Base-by-base conservation (phyloP, 2,888 invertebrate genomes). In the Dryobotodes eremita region DNA sequence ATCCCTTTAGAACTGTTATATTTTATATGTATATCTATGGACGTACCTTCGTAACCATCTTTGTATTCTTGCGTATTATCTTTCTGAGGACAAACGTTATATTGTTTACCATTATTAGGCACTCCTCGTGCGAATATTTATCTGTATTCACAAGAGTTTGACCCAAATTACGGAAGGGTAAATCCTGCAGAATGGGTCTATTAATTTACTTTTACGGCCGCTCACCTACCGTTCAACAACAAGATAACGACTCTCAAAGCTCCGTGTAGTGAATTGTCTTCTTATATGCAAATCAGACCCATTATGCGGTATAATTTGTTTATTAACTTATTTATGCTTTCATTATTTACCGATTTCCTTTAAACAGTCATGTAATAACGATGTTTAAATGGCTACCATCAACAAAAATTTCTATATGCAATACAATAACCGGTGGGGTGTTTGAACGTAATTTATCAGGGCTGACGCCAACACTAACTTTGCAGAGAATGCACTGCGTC, bases 191-290 rank as follows among this genome's bases (percentile, higher is more conserved):
- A 88, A 91, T 92, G 92, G 92, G 91, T 90, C 92, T 90, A 91
- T 91, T 90, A 90, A 91, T 91, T 91, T 91, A 89, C 91, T 92
- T 91, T 92, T 91, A 92, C 90, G 91, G 91, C 91, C 92, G 90
- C 92, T 93, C 91, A 92, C 91, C 91, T 92, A 84, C 85, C 89
- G 72, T 91, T 91, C 90, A 91, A 92, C 91, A 90, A 91, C 90
- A 91, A 90, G 89, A 92, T 93, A 92, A 93, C 91, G 91, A 90
- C 89, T 89, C 87, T 89, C 84, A 85, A 88, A 87, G 87, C 86
- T 87, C 75, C 59, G 74, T 84, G 78, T 84, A 77, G 70, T 80
- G 74, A 78, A 85, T 80, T 84, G 88, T 87, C 81, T 86, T 84
- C 86, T 82, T 84, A 85, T 89, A 88, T 89, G 87, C 79, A 87